Evolutionary conservation across 2,888 invertebrate species (phyloP).

Genomic region (Pseudeuparius sepicola): DNA sequence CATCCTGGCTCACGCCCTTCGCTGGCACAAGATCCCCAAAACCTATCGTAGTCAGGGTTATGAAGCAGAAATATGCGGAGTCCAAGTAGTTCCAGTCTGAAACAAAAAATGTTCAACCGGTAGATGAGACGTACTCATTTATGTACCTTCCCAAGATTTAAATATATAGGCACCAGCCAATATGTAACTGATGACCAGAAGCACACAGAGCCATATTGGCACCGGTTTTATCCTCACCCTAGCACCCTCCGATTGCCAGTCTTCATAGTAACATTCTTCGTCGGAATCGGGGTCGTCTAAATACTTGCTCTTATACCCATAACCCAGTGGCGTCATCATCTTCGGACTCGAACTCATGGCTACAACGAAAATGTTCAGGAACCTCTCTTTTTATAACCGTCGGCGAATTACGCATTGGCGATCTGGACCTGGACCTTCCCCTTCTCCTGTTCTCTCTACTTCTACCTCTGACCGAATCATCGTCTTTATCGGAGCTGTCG

Average conservation of each 20-base stretch:
- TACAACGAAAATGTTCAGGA: background rate
- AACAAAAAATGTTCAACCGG: too few species aligned
- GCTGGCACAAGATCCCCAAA: constrained; percentile 89
- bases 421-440: constrained; percentile 20
- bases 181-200: constrained; percentile 81
- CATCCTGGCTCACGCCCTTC: constrained; percentile 45
- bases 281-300: constrained; percentile 51
- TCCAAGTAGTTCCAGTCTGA: constrained; percentile 81
- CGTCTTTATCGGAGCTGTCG: constrained; percentile 25
- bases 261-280: constrained; percentile 41
- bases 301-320: constrained; percentile 51
- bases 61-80: constrained; percentile 89
- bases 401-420: constrained; percentile 23
- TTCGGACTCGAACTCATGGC: constrained; percentile 44
- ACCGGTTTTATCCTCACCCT: constrained; percentile 54
- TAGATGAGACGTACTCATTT: too few species aligned
- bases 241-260: constrained; percentile 32
- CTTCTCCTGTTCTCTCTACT: constrained; percentile 19
- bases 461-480: constrained; percentile 19
- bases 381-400: too few species aligned
- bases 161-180: constrained; percentile 82
- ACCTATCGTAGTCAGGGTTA: constrained; percentile 86
- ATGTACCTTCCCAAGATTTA: constrained; percentile 73
- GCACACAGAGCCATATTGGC: constrained; percentile 83
- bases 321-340: constrained; percentile 60